A percentile compares a stretch with the other conserved stretches of the same genome.
Conservation (phyloP, 2,888 invertebrate species). For the Tetragonisca angustula region DNA sequence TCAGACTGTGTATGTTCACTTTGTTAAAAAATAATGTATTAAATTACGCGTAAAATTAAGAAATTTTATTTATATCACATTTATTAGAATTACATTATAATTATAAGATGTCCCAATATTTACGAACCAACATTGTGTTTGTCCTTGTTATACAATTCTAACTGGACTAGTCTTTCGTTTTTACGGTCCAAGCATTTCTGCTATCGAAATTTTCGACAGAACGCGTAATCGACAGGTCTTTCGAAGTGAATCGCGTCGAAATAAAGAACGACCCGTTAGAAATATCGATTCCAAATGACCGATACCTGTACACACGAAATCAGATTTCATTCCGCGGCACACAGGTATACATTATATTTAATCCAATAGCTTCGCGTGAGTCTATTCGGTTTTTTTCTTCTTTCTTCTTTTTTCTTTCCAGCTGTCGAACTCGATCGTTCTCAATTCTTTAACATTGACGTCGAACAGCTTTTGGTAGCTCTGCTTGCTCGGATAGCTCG, state of each 20-base stretch:
- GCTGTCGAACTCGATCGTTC: constrained; percentile 11
- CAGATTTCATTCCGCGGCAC: constrained; percentile 7
- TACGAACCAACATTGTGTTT: too few species aligned
- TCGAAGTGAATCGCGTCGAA: neutral
- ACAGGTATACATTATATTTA: neutral
- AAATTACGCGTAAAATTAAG: too few species aligned
- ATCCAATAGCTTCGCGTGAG: neutral
- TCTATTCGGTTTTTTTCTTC: constrained; percentile 7
- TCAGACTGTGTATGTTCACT: too few species aligned
- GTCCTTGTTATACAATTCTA: too few species aligned
- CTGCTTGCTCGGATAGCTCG: neutral
- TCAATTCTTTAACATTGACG: constrained; percentile 22
- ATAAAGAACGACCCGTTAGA: constrained; percentile 19
- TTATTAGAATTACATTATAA: too few species aligned
- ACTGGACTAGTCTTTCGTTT: too few species aligned
- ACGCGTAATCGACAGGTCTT: constrained; percentile 29
- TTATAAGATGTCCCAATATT: too few species aligned
- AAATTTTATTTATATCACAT: too few species aligned
- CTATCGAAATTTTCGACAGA: constrained; percentile 15
- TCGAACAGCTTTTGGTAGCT: neutral
- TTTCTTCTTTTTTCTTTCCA: too few species aligned
- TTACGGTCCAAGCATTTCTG: too few species aligned
- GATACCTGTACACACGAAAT: neutral
- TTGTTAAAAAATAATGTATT: too few species aligned
- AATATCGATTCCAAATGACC: constrained; percentile 29